phyloP scores from a whole-genome alignment of 2,888 invertebrate genomes.

The Parnassius orleans region DNA sequence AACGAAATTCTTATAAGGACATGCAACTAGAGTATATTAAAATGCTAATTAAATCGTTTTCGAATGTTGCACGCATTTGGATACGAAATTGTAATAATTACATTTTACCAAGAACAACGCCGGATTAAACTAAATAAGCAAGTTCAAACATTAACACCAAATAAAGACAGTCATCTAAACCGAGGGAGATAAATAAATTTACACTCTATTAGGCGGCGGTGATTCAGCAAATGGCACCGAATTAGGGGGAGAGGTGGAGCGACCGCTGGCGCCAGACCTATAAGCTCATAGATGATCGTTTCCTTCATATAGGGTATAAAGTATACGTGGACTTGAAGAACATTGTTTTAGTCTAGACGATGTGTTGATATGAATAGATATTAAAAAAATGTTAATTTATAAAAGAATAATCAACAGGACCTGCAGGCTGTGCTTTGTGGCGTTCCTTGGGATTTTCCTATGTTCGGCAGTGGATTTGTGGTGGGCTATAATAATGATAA shows the following conservation, averaged over 20 bases:
- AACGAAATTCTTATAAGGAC: no score
- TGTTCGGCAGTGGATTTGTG: no score
- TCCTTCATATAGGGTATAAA: slow-evolving; percentile 7
- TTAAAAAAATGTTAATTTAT: background rate
- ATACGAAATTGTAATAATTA: no score
- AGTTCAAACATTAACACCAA: slow-evolving; percentile 34
- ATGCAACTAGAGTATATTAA: no score
- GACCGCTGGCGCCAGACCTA: slow-evolving; percentile 23
- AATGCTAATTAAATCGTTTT: no score
- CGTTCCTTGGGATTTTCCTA: no score
- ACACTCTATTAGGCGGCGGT: slow-evolving; percentile 62
- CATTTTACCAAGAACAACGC: background rate
- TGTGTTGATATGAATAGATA: background rate
- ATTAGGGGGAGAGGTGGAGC: slow-evolving; percentile 22
- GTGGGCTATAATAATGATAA: no score
- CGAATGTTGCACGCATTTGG: no score
- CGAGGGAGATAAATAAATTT: slow-evolving; percentile 57
- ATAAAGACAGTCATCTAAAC: slow-evolving; percentile 35
- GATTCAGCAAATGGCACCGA: slow-evolving; percentile 57
- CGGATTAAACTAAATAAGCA: slow-evolving; percentile 26
- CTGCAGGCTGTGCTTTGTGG: no score
- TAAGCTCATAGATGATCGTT: slow-evolving; percentile 18
- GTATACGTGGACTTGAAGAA: slow-evolving; percentile 18
- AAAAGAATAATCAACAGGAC: no score
- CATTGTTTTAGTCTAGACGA: slow-evolving; percentile 21